phyloP scores from a whole-genome alignment of 2,888 invertebrate species.

The Sclerodermus sp. region DNA sequence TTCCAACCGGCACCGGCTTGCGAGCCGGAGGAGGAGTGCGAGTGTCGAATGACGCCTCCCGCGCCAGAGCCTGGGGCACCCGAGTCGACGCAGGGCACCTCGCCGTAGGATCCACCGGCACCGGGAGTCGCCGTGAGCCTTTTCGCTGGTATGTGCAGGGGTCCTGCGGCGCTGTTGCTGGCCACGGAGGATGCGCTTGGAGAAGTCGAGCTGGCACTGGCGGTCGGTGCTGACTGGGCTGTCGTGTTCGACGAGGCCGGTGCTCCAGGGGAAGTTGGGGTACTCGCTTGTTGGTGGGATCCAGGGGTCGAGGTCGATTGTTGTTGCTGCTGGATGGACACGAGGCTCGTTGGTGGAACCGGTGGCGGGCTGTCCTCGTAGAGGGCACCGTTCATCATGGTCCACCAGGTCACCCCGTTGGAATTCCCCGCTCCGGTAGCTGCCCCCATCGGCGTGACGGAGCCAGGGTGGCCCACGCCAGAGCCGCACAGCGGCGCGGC shows the following conservation, averaged over 20 bases:
- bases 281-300: constrained; percentile 63
- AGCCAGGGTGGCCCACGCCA: constrained; percentile 58
- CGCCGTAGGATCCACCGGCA: constrained; percentile 47
- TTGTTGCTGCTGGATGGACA: constrained; percentile 54
- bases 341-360: constrained; percentile 56
- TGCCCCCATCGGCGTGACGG: constrained; percentile 60
- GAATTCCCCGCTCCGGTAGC: constrained; percentile 81
- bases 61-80: constrained; percentile 61
- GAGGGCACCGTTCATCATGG: constrained; percentile 79
- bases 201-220: constrained; percentile 70
- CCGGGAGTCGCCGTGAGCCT: constrained; percentile 62
- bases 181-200: constrained; percentile 62
- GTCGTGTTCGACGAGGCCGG: constrained; percentile 49
- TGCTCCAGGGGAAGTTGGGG: constrained; percentile 60
- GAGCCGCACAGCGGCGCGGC: constrained; percentile 66
- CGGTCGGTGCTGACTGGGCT: constrained; percentile 58
- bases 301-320: constrained; percentile 43
- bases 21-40: constrained; percentile 58
- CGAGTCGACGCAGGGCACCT: constrained; percentile 57
- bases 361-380: constrained; percentile 73
- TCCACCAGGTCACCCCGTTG: constrained; percentile 83
- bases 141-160: constrained; percentile 88
- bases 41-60: constrained; percentile 76
- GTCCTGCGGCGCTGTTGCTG: constrained; percentile 72
- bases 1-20: constrained; percentile 66